Evolutionary conservation across 2,797 vertebrate species (phyloP), one percentile per base, ranked within the genome.

Genomic region (Poecile montanus): DNA sequence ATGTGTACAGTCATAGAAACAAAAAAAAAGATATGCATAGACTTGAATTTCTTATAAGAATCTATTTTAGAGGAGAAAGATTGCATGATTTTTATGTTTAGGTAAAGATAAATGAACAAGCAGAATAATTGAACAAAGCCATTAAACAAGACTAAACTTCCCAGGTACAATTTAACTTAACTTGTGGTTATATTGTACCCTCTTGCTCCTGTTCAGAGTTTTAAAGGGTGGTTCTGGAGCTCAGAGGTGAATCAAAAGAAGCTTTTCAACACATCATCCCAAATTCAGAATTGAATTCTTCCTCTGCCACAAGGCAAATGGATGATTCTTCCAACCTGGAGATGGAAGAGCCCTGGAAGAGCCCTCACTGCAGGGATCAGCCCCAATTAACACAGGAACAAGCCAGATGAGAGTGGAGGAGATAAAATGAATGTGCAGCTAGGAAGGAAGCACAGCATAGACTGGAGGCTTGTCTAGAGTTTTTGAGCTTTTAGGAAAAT

Each of bases 261-360:
- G 89, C 17, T 94, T 96, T 91, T 88, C 42, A 66, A 77, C 47
- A 90, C 71, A 65, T 92, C 83, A 71, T 63, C 47, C 76, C 36
- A 88, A 91, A 97, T 71, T 94, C 86, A 94, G 95, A 89, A 86
- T 75, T 38, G 13, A 96, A 68, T 63, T 95, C 84, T 71, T 92
- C 89, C 91, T 84, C 91, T 95, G 70, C 72, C 74, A 32, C 72
- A 65, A 89, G 85, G 94, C 56, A 91, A 95, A 95, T 34, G 57
- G 92, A 94, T 23, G 40, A 70, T 77, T 80, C 84, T 89, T 96
- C 80, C 95, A 94, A 38, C 40, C 61, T 32, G 9, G 88, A 80
- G 62, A 93, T 1, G 15, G 47, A 73, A 76, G 48, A 93, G 91
- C 89, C 90, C 95, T 95, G 85, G 94, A 92, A 89, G 62, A 68